phyloP scores from a whole-genome alignment of 2,113 vertebrate genomes.

The Ahaetulla prasina region DNA sequence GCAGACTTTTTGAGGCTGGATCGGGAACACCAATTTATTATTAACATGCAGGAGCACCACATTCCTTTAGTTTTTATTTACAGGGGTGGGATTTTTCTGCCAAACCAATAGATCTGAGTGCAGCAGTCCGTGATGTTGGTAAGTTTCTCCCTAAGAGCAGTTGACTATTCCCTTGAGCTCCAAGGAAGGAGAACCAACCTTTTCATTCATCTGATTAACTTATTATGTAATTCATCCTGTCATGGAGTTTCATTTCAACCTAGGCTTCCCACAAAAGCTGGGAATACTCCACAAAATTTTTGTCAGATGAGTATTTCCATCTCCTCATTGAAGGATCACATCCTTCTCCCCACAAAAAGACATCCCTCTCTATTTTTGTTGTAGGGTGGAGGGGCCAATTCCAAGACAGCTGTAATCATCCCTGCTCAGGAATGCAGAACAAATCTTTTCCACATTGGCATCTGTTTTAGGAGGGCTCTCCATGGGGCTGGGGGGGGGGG shows the following conservation, averaged over 20 bases:
- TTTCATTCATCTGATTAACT: neutral
- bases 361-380: neutral
- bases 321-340: neutral
- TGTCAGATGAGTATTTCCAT: neutral
- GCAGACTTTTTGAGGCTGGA: neutral
- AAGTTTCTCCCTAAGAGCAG: neutral
- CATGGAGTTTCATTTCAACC: neutral
- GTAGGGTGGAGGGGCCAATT: constrained; percentile 32
- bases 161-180: neutral
- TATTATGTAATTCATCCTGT: neutral
- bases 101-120: neutral
- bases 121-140: constrained; percentile 10
- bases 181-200: neutral
- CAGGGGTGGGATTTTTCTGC: neutral
- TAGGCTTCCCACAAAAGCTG: neutral
- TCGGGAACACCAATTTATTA: constrained; percentile 9
- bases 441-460: constrained; percentile 69
- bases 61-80: neutral
- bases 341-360: neutral
- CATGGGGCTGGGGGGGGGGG: neutral
- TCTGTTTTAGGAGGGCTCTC: neutral
- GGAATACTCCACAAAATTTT: neutral
- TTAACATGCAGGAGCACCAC: constrained; percentile 4
- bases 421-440: constrained; percentile 67
- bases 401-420: constrained; percentile 11